These are phyloP conservation scores for Meda fulgida DNA, from an alignment of 2,797 vertebrate genomes.

Conservation along the genomic window DNA sequence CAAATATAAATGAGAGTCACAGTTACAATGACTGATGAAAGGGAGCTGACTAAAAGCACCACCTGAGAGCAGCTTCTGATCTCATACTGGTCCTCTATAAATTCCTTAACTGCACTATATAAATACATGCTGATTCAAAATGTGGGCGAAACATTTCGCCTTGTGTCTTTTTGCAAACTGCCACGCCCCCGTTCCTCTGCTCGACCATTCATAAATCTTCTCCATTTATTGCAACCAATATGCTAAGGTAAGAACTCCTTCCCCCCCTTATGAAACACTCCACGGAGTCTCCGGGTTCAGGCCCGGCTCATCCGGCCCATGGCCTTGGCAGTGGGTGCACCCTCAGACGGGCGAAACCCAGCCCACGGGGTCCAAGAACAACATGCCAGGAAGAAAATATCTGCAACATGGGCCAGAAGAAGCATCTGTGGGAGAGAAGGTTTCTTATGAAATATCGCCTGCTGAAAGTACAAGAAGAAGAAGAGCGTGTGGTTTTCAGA, in stretches of 20 bases:
- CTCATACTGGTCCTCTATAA: conserved; percentile 20
- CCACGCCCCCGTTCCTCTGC: too few relatives aligned
- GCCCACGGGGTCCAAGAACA: conserved; percentile 58
- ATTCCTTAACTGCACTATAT: conserved; percentile 44
- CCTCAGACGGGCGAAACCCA: conserved; percentile 52
- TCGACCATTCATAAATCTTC: conserved; percentile 65
- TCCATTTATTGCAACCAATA: conserved; percentile 57
- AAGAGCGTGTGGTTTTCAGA: conserved; percentile 45
- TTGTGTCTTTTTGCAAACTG: conserved; percentile 50
- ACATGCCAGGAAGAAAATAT: conserved; percentile 40
- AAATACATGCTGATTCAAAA: conserved; percentile 35
- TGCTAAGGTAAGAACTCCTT: conserved; percentile 59
- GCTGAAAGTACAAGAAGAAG: conserved; percentile 62
- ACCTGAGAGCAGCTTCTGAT: neutral
- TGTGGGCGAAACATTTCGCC: conserved; percentile 46
- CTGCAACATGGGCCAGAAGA: conserved; percentile 43
- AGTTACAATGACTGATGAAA: conserved; percentile 7
- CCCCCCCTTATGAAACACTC: conserved; percentile 59
- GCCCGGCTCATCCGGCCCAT: conserved; percentile 20
- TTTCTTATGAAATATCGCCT: conserved; percentile 57
- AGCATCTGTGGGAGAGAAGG: conserved; percentile 45
- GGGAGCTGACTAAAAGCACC: neutral
- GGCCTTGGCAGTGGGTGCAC: conserved; percentile 61
- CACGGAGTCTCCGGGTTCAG: conserved; percentile 56
- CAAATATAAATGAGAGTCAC: neutral